Evolutionary conservation across 2,797 vertebrate species (phyloP), one percentile per base, ranked within the genome.

Genomic region (Peromyscus attwateri): DNA sequence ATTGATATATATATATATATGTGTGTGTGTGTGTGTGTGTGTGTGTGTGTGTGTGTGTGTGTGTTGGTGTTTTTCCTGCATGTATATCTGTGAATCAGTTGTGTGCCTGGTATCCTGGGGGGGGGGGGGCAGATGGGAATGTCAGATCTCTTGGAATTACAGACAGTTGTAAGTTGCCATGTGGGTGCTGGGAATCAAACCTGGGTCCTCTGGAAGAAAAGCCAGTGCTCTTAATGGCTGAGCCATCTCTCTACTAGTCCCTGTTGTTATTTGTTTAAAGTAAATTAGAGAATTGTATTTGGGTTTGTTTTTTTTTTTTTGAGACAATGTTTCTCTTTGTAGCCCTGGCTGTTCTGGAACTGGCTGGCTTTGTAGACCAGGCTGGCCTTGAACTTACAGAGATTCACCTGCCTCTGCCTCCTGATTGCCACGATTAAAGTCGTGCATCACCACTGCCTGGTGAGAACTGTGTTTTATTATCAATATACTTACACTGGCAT

Each of bases 401-500:
- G n/a, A 23, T 73, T n/a, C 21, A 4, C 9, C n/a, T 40, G 70
- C n/a, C n/a, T 23, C 70, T 73, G 70, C n/a, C 37, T 73, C 19
- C 19, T 9, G 4, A 23, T n/a, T 23, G 19, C 19, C 37, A 73
- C 0, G 3, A 40, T 25, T 40, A 40, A 73, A 73, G 71, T 21
- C 1, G 0, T 73, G 21, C 11, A 21, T 37, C 37, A 73, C 71
- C 37, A 25, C 37, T 73, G 10, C 10, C 71, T 73, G 71, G 37
- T 73, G 71, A 73, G 71, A 4, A 60, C 0, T 1, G 0, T 16
- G 29, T 3, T 91, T 84, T 43, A 87, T 34, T 5, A 91, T 77
- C 84, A 82, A n/a, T 34, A 87, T 95, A 98, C 97, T 1, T 98
- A 98, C 98, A 97, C 98, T 98, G 55, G 19, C 91, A 25, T 25